phyloP scores from a whole-genome alignment of 1,140 invertebrate species.

The Drosophila repletoides region DNA sequence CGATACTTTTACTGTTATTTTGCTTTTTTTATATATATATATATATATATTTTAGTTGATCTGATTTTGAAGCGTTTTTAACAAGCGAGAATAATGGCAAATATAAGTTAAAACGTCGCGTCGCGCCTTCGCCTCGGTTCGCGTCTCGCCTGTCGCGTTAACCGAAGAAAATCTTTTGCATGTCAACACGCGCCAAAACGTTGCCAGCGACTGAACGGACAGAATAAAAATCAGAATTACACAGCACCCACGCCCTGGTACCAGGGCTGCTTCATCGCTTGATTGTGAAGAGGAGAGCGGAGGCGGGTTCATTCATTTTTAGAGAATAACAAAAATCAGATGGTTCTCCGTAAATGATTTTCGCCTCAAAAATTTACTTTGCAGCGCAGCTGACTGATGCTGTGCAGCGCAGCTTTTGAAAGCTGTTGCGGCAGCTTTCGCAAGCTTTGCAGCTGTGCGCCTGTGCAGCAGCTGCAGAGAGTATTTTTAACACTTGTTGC shows the following conservation, averaged over 20 bases:
- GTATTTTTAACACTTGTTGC: slow-evolving; percentile 50
- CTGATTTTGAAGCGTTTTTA: slow-evolving; percentile 27
- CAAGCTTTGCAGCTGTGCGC: background rate
- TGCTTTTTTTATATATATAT: too few relatives aligned
- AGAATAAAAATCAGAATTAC: background rate
- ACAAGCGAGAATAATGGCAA: slow-evolving; percentile 38
- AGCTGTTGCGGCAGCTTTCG: background rate
- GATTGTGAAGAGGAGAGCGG: background rate
- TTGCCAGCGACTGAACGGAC: slow-evolving; percentile 74
- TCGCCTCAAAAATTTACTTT: slow-evolving; percentile 57
- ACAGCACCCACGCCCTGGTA: background rate
- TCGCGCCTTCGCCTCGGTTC: too few relatives aligned
- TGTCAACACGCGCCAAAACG: slow-evolving; percentile 82
- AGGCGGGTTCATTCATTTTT: slow-evolving; percentile 53
- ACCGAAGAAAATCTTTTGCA: slow-evolving; percentile 63
- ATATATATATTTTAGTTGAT: too few relatives aligned
- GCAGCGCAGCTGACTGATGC: slow-evolving; percentile 66
- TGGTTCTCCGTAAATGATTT: slow-evolving; percentile 36
- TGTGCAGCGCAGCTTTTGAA: slow-evolving; percentile 30
- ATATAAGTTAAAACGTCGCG: slow-evolving; percentile 60
- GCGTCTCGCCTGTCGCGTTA: too few relatives aligned
- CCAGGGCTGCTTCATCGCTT: background rate
- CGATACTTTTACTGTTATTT: background rate
- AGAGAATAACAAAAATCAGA: slow-evolving; percentile 75
- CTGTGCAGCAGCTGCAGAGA: slow-evolving; percentile 33